phyloP scores from a whole-genome alignment of 2,888 invertebrate genomes.

The Lamellibrachia satsuma region DNA sequence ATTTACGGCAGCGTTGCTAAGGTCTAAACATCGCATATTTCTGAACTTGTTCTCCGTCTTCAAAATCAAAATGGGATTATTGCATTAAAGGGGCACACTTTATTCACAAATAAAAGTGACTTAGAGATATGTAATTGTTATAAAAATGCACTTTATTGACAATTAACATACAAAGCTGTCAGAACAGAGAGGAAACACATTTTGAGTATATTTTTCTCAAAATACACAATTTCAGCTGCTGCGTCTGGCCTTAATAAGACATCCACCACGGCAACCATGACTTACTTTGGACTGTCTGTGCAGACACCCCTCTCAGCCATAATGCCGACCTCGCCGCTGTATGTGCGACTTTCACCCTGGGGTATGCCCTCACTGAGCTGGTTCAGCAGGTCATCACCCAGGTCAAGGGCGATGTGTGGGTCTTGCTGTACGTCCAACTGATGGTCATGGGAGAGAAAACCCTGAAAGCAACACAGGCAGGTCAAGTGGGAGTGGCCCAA shows the following conservation, averaged over 20 bases:
- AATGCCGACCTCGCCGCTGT: background rate
- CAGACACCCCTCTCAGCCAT: background rate
- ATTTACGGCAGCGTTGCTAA: too few species aligned
- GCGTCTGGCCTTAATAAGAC: background rate
- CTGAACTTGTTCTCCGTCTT: too few species aligned
- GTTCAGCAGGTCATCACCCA: background rate
- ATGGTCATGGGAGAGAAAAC: background rate
- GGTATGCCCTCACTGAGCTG: background rate
- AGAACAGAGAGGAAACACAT: too few species aligned
- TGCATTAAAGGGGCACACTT: too few species aligned
- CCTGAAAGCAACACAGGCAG: background rate
- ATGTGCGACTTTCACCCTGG: background rate
- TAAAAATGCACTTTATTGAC: too few species aligned
- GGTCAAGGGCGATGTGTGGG: background rate
- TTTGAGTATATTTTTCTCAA: too few species aligned
- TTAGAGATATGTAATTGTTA: too few species aligned
- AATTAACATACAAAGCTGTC: too few species aligned
- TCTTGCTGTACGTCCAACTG: background rate
- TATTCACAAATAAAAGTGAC: too few species aligned
- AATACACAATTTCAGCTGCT: too few species aligned
- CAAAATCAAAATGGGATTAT: too few species aligned
- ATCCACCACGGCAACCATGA: background rate
- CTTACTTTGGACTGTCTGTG: constrained; percentile 13
- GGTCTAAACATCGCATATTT: too few species aligned
- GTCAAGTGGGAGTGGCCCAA: background rate